Evolutionary conservation across 2,797 vertebrate species (phyloP), one percentile per base, ranked within the genome.

Genomic region (Typhlichthys eigenmanni): DNA sequence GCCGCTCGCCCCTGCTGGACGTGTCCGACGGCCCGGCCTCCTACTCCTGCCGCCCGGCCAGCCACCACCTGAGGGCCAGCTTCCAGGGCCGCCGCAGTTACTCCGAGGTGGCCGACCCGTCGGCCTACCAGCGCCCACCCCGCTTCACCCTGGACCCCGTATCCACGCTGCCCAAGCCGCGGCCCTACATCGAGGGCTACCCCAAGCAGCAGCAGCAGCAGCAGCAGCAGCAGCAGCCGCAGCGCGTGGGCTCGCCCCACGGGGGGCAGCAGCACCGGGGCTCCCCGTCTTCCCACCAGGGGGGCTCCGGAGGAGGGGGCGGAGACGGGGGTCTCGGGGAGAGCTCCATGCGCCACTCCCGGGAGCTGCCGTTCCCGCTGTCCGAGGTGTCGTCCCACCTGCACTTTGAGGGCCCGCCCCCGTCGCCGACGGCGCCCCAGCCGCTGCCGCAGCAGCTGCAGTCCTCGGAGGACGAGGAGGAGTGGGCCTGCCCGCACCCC

Each of bases 51-150:
- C 94, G 96, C 47, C 95, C 95, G 0, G 86, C 95, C 16, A 95
- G 91, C 72, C 96, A 96, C 62, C 96, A 96, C 87, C 93, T 95
- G 79, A 93, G 96, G 56, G 96, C 96, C 46, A 96, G 95, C 71
- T 98, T 98, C 90, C 96, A 98, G 75, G 96, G 96, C 13, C 94
- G 96, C 0, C 94, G 97, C 60, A 98, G 96, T 72, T 98, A 98
- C 88, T 99, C 96, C 0, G 97, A 99, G 91, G 93, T 96, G 47
- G 92, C 92, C 0, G 96, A 97, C 86, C 94, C 95, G 9, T 95
- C 95, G 0, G 90, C 93, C 47, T 97, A 97, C 83, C 94, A 94
- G 78, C 93, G 95, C 73, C 91, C 91, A 4, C 92, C 93, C 12
- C 90, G 94, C 69, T 94, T 95, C 74, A 92, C 95, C 81, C 91